These are phyloP conservation scores for Phrynocephalus forsythii DNA, from an alignment of 2,797 vertebrate genomes.

Conservation along the genomic window DNA sequence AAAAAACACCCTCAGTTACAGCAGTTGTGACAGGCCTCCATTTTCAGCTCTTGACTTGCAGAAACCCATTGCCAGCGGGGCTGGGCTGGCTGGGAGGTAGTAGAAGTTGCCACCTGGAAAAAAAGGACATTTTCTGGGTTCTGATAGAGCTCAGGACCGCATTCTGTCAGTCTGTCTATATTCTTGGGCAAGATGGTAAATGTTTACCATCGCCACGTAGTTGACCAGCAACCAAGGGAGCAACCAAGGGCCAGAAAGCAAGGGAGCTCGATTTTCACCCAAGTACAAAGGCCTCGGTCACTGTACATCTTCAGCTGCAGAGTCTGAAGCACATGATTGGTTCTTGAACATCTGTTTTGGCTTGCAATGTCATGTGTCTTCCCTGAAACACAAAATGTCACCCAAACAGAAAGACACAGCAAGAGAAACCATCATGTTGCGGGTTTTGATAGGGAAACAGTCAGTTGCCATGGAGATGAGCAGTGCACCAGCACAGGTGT, in stretches of 20 bases:
- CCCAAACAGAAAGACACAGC: not conserved
- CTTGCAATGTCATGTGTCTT: not conserved
- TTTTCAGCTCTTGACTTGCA: too few relatives aligned
- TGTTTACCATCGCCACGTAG: too few relatives aligned
- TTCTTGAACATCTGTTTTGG: not conserved
- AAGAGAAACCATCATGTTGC: not conserved
- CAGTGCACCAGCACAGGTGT: slow-evolving; percentile 15
- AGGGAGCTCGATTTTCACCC: not conserved
- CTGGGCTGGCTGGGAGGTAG: too few relatives aligned
- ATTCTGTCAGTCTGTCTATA: not conserved
- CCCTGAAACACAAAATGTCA: not conserved
- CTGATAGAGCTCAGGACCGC: too few relatives aligned
- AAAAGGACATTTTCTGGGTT: too few relatives aligned
- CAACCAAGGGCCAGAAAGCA: not conserved
- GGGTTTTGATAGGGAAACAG: slow-evolving; percentile 1
- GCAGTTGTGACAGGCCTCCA: too few relatives aligned
- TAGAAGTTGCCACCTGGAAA: too few relatives aligned
- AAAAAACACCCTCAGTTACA: too few relatives aligned
- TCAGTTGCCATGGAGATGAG: slow-evolving; percentile 25
- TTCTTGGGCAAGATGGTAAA: too few relatives aligned
- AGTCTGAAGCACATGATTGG: not conserved
- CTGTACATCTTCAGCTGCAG: not conserved
- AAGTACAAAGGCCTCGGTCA: not conserved
- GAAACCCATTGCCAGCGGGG: too few relatives aligned
- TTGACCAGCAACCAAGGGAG: not conserved